Evolutionary conservation across 1,140 invertebrate genomes (phyloP).

Genomic region (Mamestra configurata): DNA sequence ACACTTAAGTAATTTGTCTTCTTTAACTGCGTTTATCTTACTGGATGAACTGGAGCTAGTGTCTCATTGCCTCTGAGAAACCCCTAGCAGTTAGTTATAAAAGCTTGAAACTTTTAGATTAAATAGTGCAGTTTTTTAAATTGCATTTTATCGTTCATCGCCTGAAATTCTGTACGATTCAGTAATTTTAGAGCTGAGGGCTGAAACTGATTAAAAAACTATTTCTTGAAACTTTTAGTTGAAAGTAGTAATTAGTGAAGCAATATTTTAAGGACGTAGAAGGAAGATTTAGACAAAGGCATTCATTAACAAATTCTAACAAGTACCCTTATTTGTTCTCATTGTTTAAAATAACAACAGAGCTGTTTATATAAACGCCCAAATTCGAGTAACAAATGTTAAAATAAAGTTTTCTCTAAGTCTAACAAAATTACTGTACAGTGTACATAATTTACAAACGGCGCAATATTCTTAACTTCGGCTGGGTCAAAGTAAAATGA

Average conservation of each 20-base stretch:
- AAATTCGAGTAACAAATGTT: slow-evolving; percentile 1
- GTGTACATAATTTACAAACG: neutral
- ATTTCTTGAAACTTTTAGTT: too few relatives aligned
- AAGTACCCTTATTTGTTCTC: neutral
- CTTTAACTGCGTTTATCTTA: too few relatives aligned
- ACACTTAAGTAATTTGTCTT: too few relatives aligned
- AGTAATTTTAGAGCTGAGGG: neutral
- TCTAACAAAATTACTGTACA: neutral
- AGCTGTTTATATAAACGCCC: slow-evolving; percentile 14
- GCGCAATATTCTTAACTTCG: slow-evolving; percentile 1
- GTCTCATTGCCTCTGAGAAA: too few relatives aligned
- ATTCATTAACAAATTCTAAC: neutral
- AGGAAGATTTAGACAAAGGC: neutral
- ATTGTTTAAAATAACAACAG: slow-evolving; percentile 17
- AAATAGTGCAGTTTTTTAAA: neutral
- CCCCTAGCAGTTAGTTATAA: too few relatives aligned
- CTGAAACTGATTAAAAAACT: neutral
- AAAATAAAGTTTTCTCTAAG: slow-evolving; percentile 1
- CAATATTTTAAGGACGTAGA: neutral
- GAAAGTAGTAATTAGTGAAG: neutral
- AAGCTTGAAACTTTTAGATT: neutral
- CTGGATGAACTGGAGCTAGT: too few relatives aligned
- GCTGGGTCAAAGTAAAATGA: slow-evolving; percentile 4
- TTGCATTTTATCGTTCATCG: neutral
- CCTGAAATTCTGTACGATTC: neutral